Base-by-base conservation (phyloP, 2,888 invertebrate species). In the Aproaerema taeniolella region DNA sequence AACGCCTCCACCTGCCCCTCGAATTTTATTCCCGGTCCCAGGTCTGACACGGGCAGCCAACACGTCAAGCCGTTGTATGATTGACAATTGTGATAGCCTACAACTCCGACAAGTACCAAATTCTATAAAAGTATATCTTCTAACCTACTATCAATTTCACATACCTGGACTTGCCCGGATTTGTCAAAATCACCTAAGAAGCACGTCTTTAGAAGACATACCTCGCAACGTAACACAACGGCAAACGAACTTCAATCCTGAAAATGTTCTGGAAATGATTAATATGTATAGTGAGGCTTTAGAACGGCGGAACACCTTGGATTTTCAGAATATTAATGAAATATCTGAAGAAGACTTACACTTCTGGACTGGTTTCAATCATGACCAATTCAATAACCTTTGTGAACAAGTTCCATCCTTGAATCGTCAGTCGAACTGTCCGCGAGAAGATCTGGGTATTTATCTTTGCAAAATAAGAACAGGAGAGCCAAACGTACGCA, bases 61-160 rank as follows among this genome's bases (percentile, higher is more conserved):
- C 30, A 46, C 43, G 41, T 46, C 43, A 34, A 38, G 41, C 35
- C 43, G 39, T 38, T 46, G 41, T 32, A 36, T 43, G 40, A 7
- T 25, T 8, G 12, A 29, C 10, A 12, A 29, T 10, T 33, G 17
- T 12, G 20, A 33, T 24, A 33, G 12, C 16, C 7, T n/a, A 17
- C 33, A 33, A 17, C 20, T 33, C 10, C 33, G 33, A 9, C 17
- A 10, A 13, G 33, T 33, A 9, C 5, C 33, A 17, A 33, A 33
- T 24, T 11, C 11, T 9, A 33, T 33, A 9, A 33, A 33, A 13
- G 33, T 33, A 9, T 20, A 17, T 17, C 20, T 33, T 16, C 17
- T 33, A n/a, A n/a, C n/a, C n/a, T n/a, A n/a, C n/a, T n/a, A n/a
- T n/a, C n/a, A n/a, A n/a, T n/a, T n/a, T n/a, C n/a, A n/a, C n/a